Base-by-base conservation (phyloP, 2,113 vertebrate species). In the Aphelocoma coerulescens region DNA sequence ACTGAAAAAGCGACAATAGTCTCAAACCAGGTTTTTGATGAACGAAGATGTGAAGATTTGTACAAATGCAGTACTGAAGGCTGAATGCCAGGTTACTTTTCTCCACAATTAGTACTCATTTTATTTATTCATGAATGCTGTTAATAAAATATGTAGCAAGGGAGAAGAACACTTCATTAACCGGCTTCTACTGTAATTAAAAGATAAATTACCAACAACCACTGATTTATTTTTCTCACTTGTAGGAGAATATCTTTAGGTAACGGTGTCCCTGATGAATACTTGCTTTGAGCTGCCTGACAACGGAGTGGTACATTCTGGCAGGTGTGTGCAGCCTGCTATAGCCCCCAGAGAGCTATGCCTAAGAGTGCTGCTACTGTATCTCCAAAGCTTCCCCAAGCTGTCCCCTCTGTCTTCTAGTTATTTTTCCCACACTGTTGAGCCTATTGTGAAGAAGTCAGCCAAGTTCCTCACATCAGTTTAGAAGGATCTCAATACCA, bases 121-220 rank as follows among this genome's bases (percentile, higher is more conserved):
- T 96, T 91, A 94, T 93, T 97, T 97, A 97, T 97, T 95, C 85
- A 77, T 95, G 93, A 96, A 84, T 65, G 46, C 35, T 57, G 39
- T 41, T 94, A 94, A 96, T 91, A 91, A 96, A 97, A 95, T 96
- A 96, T 96, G 90, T 57, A 95, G 72, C 81, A 85, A 96, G 91
- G 85, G 77, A 96, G 74, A 76, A 88, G 72, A 86, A 83, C 28
- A 35, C 54, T 96, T 92, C 90, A 92, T 94, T 91, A 91, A 55
- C 30, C 1, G 46, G 35, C 77, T 97, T 83, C 63, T 88, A 66
- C 54, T 95, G 79, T 93, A 95, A 97, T 97, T 97, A 94, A 97
- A 94, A 95, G 92, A 96, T 67, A 75, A 85, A 93, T 85, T 88
- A 88, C 72, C 86, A 96, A 87, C 95, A 95, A 80, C 55, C 54